A percentile compares a stretch with the other conserved stretches of the same genome.
Conservation (phyloP, 2,888 invertebrate species). For the Leptinotarsa peninsularis region DNA sequence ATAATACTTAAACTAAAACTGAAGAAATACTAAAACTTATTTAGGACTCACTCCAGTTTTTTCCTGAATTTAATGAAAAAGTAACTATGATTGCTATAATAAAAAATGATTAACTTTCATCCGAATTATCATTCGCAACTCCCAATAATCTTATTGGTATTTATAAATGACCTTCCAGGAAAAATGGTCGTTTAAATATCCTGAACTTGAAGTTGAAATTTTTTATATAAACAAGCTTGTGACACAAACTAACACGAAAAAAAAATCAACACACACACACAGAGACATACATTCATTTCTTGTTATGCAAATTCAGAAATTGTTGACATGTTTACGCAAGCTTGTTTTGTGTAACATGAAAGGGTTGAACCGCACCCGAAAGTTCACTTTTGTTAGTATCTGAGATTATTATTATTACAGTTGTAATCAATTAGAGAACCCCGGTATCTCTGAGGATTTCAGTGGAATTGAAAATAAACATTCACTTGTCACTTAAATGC, state of each 20-base stretch:
- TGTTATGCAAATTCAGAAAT: slow-evolving; percentile 31
- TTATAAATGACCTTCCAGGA: too few relatives aligned
- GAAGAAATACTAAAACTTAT: too few relatives aligned
- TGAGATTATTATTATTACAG: slow-evolving; percentile 30
- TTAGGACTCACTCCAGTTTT: too few relatives aligned
- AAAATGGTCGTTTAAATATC: too few relatives aligned
- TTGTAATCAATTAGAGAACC: slow-evolving; percentile 27
- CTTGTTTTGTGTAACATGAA: slow-evolving; percentile 21
- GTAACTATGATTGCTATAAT: too few relatives aligned
- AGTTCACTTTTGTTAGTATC: slow-evolving; percentile 16
- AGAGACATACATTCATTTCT: slow-evolving; percentile 19
- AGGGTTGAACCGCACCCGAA: slow-evolving; percentile 29
- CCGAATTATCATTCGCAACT: too few relatives aligned
- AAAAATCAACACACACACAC: background rate
- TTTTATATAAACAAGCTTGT: background rate
- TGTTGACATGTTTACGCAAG: slow-evolving; percentile 29
- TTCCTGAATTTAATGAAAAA: too few relatives aligned
- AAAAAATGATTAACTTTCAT: too few relatives aligned
- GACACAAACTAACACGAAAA: background rate
- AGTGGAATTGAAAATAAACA: slow-evolving; percentile 15
- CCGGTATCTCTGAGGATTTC: slow-evolving; percentile 9
- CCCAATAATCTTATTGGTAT: too few relatives aligned
- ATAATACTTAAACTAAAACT: too few relatives aligned
- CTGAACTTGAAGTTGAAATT: too few relatives aligned
- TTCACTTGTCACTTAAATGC: slow-evolving; percentile 12